Evolutionary conservation across 2,797 vertebrate species (phyloP).

Genomic region (Podarcis siculus): DNA sequence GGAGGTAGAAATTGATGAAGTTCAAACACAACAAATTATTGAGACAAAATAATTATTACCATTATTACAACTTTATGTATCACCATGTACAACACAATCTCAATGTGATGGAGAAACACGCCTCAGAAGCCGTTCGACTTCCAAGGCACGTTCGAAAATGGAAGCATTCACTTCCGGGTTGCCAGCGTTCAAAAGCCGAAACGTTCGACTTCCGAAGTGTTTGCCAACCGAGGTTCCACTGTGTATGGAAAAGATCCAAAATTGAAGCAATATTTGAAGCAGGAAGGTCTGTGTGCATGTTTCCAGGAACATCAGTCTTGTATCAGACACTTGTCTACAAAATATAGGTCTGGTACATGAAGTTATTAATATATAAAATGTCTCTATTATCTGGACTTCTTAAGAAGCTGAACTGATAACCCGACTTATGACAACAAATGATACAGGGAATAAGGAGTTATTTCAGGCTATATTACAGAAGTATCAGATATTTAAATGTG

Average conservation of each 20-base stretch:
- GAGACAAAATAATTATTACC: background rate
- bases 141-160: too few relatives aligned
- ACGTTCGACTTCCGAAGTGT: too few relatives aligned
- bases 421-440: background rate
- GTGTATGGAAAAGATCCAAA: background rate
- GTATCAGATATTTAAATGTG: background rate
- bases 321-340: background rate
- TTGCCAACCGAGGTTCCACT: too few relatives aligned
- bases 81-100: too few relatives aligned
- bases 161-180: too few relatives aligned
- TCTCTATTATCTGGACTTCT: background rate
- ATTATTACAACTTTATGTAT: too few relatives aligned
- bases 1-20: slow-evolving; percentile 40
- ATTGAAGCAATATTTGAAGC: background rate
- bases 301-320: background rate
- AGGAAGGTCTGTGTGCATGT: background rate
- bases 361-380: background rate
- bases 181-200: too few relatives aligned
- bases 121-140: too few relatives aligned
- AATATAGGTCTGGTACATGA: background rate
- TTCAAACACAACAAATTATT: slow-evolving; percentile 3
- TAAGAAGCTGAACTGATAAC: background rate
- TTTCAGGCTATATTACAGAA: background rate
- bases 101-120: too few relatives aligned
- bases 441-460: background rate